These are phyloP conservation scores for Calvadosia cruxmelitensis DNA, from an alignment of 30 jellyfish, hydroid and myxozoan species.

Conservation along the genomic window DNA sequence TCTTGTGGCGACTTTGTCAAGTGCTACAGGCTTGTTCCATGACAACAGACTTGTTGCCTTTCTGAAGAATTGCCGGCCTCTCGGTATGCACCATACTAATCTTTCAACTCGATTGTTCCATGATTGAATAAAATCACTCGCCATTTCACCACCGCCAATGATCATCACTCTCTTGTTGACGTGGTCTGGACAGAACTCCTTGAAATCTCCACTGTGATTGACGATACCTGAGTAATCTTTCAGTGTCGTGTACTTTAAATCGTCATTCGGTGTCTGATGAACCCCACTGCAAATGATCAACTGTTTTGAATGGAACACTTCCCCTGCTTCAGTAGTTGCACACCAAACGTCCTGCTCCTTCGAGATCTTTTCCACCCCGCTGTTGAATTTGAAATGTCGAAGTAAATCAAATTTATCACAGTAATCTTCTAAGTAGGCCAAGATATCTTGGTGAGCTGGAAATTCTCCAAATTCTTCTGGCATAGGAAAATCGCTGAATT, in stretches of 20 bases:
- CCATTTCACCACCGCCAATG: conserved; percentile 90
- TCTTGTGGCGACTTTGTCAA: conserved; percentile 80
- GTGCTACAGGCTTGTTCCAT: conserved; percentile 70
- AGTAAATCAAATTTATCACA: conserved; percentile 32
- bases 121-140: conserved; percentile 65
- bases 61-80: conserved; percentile 90
- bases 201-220: conserved; percentile 62
- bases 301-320: conserved; percentile 23
- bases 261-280: conserved; percentile 53
- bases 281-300: conserved; percentile 48
- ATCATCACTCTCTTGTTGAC: conserved; percentile 39
- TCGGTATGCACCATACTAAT: conserved; percentile 78
- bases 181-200: conserved; percentile 34
- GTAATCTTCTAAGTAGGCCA: conserved; percentile 31
- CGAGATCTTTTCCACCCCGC: conserved; percentile 34
- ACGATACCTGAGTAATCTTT: conserved; percentile 50
- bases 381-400: conserved; percentile 30
- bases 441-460: conserved; percentile 66
- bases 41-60: conserved; percentile 64
- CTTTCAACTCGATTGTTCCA: conserved; percentile 24
- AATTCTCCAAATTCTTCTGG: conserved; percentile 74
- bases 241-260: conserved; percentile 15
- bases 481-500: conserved; percentile 90
- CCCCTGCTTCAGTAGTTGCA: conserved; percentile 20
- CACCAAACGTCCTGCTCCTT: conserved; percentile 34